phyloP scores from a whole-genome alignment of 1,140 invertebrate species.

The Pararge aegeria region DNA sequence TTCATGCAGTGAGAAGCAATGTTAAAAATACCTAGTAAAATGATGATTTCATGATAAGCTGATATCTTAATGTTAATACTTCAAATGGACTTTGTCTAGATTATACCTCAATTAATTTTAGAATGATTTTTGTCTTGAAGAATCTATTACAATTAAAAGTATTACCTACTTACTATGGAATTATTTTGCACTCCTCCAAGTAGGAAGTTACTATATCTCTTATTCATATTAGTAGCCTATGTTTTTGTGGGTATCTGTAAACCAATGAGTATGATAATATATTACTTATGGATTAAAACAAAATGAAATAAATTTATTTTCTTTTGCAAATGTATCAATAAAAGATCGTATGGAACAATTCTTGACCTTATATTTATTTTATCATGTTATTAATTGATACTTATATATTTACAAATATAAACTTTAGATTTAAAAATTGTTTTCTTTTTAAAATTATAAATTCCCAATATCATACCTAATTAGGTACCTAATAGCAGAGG shows the following conservation, averaged over 20 bases:
- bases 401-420: conserved; percentile 66
- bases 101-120: conserved; percentile 74
- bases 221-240: background rate
- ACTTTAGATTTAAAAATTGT: conserved; percentile 51
- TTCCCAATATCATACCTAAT: conserved; percentile 2
- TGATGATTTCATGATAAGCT: background rate
- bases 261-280: background rate
- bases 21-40: conserved; percentile 2
- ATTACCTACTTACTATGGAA: conserved; percentile 37
- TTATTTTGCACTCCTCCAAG: conserved; percentile 47
- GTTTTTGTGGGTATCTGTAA: background rate
- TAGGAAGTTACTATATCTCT: background rate
- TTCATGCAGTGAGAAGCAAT: conserved; percentile 15
- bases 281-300: background rate
- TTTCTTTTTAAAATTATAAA: conserved; percentile 37
- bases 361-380: conserved; percentile 57
- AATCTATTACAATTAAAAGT: conserved; percentile 66
- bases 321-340: conserved; percentile 10
- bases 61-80: conserved; percentile 3
- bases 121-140: conserved; percentile 68
- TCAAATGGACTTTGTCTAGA: conserved; percentile 47
- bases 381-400: conserved; percentile 52
- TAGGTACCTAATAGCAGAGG: background rate
- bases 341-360: conserved; percentile 46
- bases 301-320: background rate